Evolutionary conservation across 1,140 invertebrate genomes (phyloP).

Genomic region (Pollicipes pollicipes): DNA sequence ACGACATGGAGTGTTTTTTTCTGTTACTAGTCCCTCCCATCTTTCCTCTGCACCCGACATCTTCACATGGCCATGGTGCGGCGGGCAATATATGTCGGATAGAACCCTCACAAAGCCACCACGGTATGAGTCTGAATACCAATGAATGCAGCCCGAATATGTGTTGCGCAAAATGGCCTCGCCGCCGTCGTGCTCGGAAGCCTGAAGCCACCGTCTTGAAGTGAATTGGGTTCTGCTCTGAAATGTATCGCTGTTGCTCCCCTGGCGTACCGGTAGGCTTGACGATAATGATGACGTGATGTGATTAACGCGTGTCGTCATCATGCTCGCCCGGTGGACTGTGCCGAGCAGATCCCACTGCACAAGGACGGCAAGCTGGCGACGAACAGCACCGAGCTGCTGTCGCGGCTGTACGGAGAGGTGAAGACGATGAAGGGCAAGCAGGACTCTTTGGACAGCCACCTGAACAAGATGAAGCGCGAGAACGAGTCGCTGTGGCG

Average conservation of each 20-base stretch:
- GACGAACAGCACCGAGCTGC: constrained; percentile 10
- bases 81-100: too few relatives aligned
- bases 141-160: too few relatives aligned
- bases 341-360: not conserved
- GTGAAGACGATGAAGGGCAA: constrained; percentile 70
- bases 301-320: constrained; percentile 10
- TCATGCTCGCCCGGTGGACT: not conserved
- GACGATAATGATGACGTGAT: constrained; percentile 14
- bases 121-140: too few relatives aligned
- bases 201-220: too few relatives aligned
- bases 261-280: constrained; percentile 14
- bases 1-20: too few relatives aligned
- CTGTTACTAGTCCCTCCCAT: too few relatives aligned
- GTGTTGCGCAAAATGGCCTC: too few relatives aligned
- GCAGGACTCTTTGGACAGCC: constrained; percentile 69
- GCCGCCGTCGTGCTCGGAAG: too few relatives aligned
- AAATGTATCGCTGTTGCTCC: constrained; percentile 11
- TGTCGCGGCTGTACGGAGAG: constrained; percentile 34
- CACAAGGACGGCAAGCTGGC: constrained; percentile 13
- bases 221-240: too few relatives aligned
- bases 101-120: too few relatives aligned
- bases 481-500: constrained; percentile 93
- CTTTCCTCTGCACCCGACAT: too few relatives aligned
- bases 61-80: too few relatives aligned
- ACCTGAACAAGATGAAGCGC: constrained; percentile 69